Conservation (phyloP, 2,113 vertebrate species). For the Meles meles region DNA sequence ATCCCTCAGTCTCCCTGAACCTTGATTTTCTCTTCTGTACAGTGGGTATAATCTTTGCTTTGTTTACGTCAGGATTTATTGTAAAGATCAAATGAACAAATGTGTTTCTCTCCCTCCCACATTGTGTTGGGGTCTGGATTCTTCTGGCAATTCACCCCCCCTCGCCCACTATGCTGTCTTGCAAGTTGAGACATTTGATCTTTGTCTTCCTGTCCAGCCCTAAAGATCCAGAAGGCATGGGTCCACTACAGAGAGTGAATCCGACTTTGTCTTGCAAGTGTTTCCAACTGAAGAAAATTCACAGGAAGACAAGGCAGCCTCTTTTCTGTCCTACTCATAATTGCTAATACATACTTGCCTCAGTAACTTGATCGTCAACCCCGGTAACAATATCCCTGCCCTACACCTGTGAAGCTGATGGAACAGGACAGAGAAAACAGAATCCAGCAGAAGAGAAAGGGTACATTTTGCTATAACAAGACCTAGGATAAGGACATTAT, state of each 20-base stretch:
- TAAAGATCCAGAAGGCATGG: background rate
- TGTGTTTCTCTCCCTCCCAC: background rate
- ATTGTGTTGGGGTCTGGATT: background rate
- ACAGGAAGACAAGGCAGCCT: background rate
- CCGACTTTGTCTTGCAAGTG: background rate
- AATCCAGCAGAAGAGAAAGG: background rate
- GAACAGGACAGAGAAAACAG: background rate
- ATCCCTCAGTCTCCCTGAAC: background rate
- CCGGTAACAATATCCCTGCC: background rate
- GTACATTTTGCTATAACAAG: background rate
- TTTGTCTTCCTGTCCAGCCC: background rate
- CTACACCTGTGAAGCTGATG: background rate
- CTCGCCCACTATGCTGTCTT: background rate
- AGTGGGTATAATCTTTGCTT: background rate
- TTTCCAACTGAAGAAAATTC: background rate
- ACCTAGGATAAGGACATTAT: background rate
- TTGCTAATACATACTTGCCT: background rate
- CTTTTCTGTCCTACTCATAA: background rate
- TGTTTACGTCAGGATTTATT: background rate
- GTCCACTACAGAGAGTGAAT: background rate
- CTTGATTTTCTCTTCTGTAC: background rate
- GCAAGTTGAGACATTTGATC: background rate
- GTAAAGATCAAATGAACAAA: background rate
- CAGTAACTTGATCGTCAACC: background rate
- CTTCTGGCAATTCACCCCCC: background rate